phyloP scores from a whole-genome alignment of 2,888 invertebrate genomes.

The Periphyllus acericola region DNA sequence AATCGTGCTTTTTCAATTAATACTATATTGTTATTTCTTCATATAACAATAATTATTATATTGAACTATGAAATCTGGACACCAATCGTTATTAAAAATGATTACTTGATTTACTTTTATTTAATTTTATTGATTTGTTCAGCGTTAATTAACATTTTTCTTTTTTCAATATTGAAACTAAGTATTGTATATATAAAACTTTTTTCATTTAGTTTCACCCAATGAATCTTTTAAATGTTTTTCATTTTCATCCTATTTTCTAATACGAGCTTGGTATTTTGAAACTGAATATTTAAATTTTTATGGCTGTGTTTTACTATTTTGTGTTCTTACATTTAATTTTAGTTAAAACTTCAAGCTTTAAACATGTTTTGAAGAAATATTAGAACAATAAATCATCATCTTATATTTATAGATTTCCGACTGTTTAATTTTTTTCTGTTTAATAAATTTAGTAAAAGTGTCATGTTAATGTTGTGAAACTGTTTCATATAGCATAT shows the following conservation, averaged over 20 bases:
- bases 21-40: neutral
- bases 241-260: neutral
- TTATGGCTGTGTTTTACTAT: neutral
- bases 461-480: neutral
- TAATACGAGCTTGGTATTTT: neutral
- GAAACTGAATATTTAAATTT: neutral
- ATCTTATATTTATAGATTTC: neutral
- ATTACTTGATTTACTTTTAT: neutral
- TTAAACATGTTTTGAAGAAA: neutral
- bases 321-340: neutral
- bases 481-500: neutral
- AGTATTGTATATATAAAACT: neutral
- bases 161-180: neutral
- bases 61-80: neutral
- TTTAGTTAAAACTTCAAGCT: neutral
- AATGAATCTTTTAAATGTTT: neutral
- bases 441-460: neutral
- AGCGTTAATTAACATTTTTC: neutral
- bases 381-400: neutral
- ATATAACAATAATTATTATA: neutral
- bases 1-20: neutral
- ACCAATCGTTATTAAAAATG: neutral
- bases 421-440: neutral
- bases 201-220: neutral
- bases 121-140: neutral